Evolutionary conservation across 2,888 invertebrate genomes (phyloP), one percentile per base, ranked within the genome.

Genomic region (Seira musarum): DNA sequence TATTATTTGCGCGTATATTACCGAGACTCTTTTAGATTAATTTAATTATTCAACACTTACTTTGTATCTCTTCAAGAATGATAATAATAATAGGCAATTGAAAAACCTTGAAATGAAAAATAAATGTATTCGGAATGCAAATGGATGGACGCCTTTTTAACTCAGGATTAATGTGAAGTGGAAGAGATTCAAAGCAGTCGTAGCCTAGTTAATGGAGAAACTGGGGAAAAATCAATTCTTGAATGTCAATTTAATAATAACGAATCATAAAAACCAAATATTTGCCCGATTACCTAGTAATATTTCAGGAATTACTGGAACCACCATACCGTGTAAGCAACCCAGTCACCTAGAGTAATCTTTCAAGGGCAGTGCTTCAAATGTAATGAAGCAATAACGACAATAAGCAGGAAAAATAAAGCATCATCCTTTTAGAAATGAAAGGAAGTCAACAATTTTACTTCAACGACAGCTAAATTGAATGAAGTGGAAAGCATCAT

Each of bases 391-490:
- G 6, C 15, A n/a, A 49, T n/a, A n/a, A 49, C 49, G 49, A 49
- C 6, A n/a, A 13, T 2, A 49, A 49, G 15, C 2, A 49, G 49
- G 13, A n/a, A 49, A 49, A 5, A 30, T 30, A 8, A 30, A 30
- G 30, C 30, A 30, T 30, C 30, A 30, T 30, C 8, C 30, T 5
- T 30, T 30, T 8, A 5, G 2, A 30, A 30, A 53, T 13, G 40
- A 53, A 53, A 53, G 53, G 15, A 53, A 53, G 53, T 53, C 53
- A 53, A 53, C 53, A 53, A n/a, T 30, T 30, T 8, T 2, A 30
- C 8, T 30, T 30, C 49, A 49, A 60, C 21, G 60, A 60, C 60
- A 60, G 22, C 60, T 60, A 60, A 60, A 60, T 60, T 21, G 60
- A 60, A 21, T 60, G 60, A 60, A 60, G 3, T 30, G 30, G 30